Percentiles rank a stretch among this genome's conserved stretches.
These are phyloP conservation scores for Amphimallon solstitiale DNA, from an alignment of 2,888 invertebrate species.

Conservation along the genomic window DNA sequence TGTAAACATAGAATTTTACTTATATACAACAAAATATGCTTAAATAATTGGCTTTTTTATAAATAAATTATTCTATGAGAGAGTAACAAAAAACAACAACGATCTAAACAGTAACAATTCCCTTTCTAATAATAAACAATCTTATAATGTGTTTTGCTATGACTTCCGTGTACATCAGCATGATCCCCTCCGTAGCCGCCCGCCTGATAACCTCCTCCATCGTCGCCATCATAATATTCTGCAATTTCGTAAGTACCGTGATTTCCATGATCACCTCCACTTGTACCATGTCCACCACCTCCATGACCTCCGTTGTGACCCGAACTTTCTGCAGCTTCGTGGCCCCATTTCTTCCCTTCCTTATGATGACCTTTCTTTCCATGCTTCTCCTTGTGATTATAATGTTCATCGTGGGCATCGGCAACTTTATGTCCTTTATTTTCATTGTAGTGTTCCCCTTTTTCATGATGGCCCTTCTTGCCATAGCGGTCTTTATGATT, in stretches of 20 bases:
- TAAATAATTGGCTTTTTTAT: neutral
- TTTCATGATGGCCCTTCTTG: slow-evolving; percentile 82
- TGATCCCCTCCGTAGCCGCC: slow-evolving; percentile 36
- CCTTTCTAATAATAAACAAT: slow-evolving; percentile 19
- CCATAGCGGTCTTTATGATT: slow-evolving; percentile 82
- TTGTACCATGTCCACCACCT: slow-evolving; percentile 27
- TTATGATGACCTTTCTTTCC: slow-evolving; percentile 85
- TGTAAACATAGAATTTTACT: neutral
- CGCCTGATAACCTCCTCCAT: slow-evolving; percentile 14
- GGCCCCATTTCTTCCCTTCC: slow-evolving; percentile 82
- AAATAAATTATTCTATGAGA: slow-evolving; percentile 11
- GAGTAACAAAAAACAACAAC: neutral
- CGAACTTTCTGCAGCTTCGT: slow-evolving; percentile 48
- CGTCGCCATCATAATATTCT: slow-evolving; percentile 63
- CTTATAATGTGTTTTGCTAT: slow-evolving; percentile 30
- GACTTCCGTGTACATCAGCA: slow-evolving; percentile 27
- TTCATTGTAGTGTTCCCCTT: slow-evolving; percentile 82
- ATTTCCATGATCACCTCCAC: slow-evolving; percentile 58
- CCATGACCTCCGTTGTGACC: slow-evolving; percentile 38
- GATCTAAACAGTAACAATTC: neutral
- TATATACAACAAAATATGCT: neutral
- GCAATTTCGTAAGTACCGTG: slow-evolving; percentile 71
- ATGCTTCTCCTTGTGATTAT: slow-evolving; percentile 77
- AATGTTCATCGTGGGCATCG: slow-evolving; percentile 80
- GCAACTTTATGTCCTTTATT: slow-evolving; percentile 83